Percentiles rank a stretch among this genome's conserved stretches.
Conservation (phyloP, 2,888 invertebrate genomes). For the Listrodromus nycthemerus region DNA sequence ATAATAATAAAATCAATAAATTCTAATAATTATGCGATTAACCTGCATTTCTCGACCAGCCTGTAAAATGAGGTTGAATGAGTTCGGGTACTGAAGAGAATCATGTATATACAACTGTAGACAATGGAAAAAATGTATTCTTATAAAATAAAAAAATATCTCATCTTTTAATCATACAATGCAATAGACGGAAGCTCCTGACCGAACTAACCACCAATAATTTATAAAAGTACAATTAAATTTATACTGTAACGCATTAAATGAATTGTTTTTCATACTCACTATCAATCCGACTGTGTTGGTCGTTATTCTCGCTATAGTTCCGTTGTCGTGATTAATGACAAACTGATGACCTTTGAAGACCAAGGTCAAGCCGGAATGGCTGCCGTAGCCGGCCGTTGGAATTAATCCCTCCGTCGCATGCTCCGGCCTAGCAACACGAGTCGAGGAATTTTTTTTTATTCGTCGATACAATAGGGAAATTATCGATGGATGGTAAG, state of each 20-base stretch:
- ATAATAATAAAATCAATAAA: neutral
- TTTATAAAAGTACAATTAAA: neutral
- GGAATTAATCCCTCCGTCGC: constrained; percentile 12
- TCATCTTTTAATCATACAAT: neutral
- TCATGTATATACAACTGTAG: constrained; percentile 77
- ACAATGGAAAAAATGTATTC: too few relatives aligned
- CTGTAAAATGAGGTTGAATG: constrained; percentile 64
- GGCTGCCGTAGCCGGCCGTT: constrained; percentile 8
- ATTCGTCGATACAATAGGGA: neutral
- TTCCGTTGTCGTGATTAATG: neutral
- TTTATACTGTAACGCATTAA: neutral
- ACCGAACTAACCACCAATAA: neutral
- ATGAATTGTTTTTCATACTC: neutral
- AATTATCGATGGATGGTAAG: neutral
- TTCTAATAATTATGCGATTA: neutral
- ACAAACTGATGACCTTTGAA: constrained; percentile 54
- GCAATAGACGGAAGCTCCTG: neutral
- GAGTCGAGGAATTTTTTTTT: neutral
- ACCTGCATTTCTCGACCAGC: constrained; percentile 63
- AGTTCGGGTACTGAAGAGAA: constrained; percentile 73
- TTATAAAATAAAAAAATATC: constrained; percentile 11
- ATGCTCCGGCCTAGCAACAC: neutral
- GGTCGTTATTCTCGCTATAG: constrained; percentile 14
- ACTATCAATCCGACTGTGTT: constrained; percentile 65
- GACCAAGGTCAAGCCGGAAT: constrained; percentile 64